Evolutionary conservation across 2,797 vertebrate genomes (phyloP).

Genomic region (Peromyscus eremicus): DNA sequence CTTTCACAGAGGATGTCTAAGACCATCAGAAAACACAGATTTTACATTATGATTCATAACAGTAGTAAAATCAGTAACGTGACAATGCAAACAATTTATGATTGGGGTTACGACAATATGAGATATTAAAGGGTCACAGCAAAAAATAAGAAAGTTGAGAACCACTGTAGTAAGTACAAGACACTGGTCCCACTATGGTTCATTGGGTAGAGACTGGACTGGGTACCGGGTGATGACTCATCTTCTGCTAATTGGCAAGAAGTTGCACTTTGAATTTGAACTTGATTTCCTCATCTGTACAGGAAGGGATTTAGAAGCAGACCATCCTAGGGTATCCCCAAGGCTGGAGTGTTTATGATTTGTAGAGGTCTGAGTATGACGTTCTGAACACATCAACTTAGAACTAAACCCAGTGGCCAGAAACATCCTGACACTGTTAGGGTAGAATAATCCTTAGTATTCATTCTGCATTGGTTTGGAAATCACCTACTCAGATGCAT

Average conservation of each 20-base stretch:
- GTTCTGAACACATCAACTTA: constrained; percentile 6
- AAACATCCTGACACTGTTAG: constrained; percentile 35
- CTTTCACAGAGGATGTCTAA: background rate
- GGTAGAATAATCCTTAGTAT: background rate
- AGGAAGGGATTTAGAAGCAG: constrained; percentile 49
- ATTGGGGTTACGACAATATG: no score
- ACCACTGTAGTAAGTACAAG: background rate
- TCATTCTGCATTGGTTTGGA: constrained; percentile 33
- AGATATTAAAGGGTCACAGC: no score
- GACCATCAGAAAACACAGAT: background rate
- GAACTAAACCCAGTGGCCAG: background rate
- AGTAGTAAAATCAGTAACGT: background rate
- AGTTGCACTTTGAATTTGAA: constrained; percentile 17
- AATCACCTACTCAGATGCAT: constrained; percentile 21
- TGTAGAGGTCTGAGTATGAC: constrained; percentile 21
- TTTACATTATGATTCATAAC: background rate
- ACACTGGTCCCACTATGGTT: background rate
- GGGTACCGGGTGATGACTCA: background rate
- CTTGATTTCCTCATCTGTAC: constrained; percentile 62
- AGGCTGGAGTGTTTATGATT: constrained; percentile 30
- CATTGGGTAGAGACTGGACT: constrained; percentile 8
- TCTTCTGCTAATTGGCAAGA: background rate
- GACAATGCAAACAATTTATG: background rate
- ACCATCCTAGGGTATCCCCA: constrained; percentile 43
- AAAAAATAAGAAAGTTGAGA: background rate